Percentiles rank a stretch among this genome's conserved stretches.
Evolutionary conservation across 2,113 vertebrate genomes (phyloP).

Genomic region (Cyanocitta stelleri): DNA sequence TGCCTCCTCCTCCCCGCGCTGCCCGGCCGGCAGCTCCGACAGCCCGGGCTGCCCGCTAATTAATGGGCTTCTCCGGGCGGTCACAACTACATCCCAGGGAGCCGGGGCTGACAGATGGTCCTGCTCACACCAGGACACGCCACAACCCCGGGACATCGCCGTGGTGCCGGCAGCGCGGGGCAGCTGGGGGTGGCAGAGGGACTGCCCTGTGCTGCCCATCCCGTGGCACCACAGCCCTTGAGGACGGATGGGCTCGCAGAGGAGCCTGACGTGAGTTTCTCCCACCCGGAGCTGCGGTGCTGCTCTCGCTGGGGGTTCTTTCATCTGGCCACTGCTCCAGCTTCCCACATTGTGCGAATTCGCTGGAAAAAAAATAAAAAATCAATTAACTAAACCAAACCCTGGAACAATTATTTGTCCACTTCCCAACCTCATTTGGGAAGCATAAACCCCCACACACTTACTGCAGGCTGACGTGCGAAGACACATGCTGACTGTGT

Average conservation of each 20-base stretch:
- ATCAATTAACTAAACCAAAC: not conserved
- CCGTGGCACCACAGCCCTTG: not conserved
- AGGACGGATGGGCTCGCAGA: not conserved
- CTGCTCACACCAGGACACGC: not conserved
- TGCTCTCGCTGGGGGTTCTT: not conserved
- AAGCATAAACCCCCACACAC: not conserved
- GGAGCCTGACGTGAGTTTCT: not conserved
- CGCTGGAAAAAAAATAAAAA: not conserved
- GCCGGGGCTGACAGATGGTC: not conserved
- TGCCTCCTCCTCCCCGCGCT: not conserved
- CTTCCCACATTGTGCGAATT: not conserved
- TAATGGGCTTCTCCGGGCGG: not conserved
- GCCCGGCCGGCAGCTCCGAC: not conserved
- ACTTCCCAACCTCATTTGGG: slow-evolving; percentile 25
- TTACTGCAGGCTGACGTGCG: not conserved
- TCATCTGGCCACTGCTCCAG: not conserved
- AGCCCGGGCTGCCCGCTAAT: slow-evolving; percentile 6
- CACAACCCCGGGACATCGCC: rapidly evolving
- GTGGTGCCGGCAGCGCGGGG: rapidly evolving
- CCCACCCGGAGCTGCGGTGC: not conserved
- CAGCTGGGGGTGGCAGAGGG: not conserved
- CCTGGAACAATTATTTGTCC: slow-evolving; percentile 24
- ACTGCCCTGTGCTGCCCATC: not conserved
- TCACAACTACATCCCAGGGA: not conserved
- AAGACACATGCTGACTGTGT: not conserved